phyloP scores from a whole-genome alignment of 2,797 vertebrate genomes.

The Spea hammondii region DNA sequence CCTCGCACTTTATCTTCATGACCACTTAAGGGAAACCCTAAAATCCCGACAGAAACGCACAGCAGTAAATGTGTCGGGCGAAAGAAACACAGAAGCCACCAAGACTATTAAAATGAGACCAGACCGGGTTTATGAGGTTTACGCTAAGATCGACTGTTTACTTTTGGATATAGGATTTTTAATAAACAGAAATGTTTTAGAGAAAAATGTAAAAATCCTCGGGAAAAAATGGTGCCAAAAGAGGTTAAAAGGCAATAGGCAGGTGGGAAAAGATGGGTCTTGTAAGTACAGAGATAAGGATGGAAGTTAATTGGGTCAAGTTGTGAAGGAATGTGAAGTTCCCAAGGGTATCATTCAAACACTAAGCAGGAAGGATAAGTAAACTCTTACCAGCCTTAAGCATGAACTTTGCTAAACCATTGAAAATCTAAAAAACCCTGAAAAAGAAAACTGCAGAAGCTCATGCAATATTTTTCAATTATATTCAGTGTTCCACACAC shows the following conservation, averaged over 20 bases:
- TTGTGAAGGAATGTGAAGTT: conserved; percentile 9
- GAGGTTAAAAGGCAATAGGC: neutral
- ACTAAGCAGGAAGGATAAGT: neutral
- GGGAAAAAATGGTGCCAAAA: neutral
- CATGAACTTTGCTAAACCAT: too few relatives aligned
- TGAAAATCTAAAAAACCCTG: too few relatives aligned
- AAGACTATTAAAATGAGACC: conserved; percentile 7
- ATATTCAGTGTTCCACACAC: too few relatives aligned
- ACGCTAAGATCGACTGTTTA: conserved; percentile 33
- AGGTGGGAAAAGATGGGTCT: conserved; percentile 11
- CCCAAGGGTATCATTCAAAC: neutral
- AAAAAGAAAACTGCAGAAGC: too few relatives aligned
- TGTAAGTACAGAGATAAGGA: conserved; percentile 15
- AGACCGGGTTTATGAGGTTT: conserved; percentile 38
- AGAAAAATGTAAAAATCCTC: neutral
- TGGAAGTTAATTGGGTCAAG: conserved; percentile 36
- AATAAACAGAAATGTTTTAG: conserved; percentile 6
- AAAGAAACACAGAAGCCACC: conserved; percentile 36
- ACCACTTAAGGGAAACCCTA: conserved; percentile 32
- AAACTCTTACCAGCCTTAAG: neutral
- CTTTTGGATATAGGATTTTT: conserved; percentile 24
- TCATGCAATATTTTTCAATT: too few relatives aligned
- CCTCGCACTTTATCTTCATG: conserved; percentile 29
- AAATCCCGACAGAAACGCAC: conserved; percentile 13
- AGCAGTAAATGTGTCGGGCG: conserved; percentile 35